A percentile compares a stretch with the other conserved stretches of the same genome.
Evolutionary conservation across 1,140 invertebrate genomes (phyloP).

Genomic region (Yoshiicerus persimilis): DNA sequence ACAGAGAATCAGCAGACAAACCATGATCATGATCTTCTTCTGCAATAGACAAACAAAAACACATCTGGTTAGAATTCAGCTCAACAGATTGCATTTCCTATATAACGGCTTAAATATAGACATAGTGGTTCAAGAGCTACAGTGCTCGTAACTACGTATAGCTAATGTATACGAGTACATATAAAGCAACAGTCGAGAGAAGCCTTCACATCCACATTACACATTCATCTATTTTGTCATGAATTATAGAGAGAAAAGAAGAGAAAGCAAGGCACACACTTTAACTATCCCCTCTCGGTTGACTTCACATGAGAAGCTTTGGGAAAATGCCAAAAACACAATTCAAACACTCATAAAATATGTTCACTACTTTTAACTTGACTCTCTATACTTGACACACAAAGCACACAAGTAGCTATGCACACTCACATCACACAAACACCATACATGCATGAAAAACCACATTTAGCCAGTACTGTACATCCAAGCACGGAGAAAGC

Average conservation of each 20-base stretch:
- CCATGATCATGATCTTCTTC: slow-evolving; percentile 99
- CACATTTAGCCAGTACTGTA: neutral
- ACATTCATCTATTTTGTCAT: neutral
- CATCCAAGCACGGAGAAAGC: neutral
- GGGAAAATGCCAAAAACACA: neutral
- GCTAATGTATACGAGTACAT: neutral
- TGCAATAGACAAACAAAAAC: slow-evolving; percentile 64
- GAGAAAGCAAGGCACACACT: neutral
- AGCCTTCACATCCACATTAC: neutral
- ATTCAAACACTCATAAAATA: neutral
- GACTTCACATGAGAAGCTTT: neutral
- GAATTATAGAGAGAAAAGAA: slow-evolving; percentile 1
- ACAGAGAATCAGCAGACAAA: slow-evolving; percentile 88
- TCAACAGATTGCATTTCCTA: neutral
- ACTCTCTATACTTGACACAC: too few relatives aligned
- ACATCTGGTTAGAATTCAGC: slow-evolving; percentile 1
- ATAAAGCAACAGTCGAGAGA: neutral
- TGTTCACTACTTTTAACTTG: neutral
- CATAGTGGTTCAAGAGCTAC: too few relatives aligned
- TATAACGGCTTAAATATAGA: too few relatives aligned
- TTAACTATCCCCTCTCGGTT: neutral
- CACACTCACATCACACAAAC: neutral
- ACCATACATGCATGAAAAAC: neutral
- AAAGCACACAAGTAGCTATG: too few relatives aligned
- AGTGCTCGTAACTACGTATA: neutral